Percentiles rank a stretch among this genome's conserved stretches.
These are phyloP conservation scores for Mastomys natalensis DNA, from an alignment of 2,113 vertebrate species.

Conservation along the genomic window DNA sequence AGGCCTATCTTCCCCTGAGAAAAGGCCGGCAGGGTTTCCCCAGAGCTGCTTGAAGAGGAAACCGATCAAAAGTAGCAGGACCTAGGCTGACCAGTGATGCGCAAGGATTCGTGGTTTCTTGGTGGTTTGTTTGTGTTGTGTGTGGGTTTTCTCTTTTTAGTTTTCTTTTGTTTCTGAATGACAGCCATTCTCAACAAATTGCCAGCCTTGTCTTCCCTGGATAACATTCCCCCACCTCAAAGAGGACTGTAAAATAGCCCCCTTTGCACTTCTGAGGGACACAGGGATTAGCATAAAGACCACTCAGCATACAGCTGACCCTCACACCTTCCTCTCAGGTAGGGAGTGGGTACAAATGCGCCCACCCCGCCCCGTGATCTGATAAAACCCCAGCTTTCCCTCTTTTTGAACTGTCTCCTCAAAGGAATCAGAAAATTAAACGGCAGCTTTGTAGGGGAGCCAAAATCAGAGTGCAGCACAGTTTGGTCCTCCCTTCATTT, in stretches of 20 bases:
- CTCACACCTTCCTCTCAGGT: slow-evolving; percentile 5
- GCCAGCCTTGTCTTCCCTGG: slow-evolving; percentile 2
- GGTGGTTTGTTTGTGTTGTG: neutral
- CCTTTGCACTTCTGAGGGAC: neutral
- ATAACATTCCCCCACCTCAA: slow-evolving; percentile 41
- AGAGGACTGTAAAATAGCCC: slow-evolving; percentile 52
- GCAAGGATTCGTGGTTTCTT: neutral
- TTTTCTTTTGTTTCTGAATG: slow-evolving; percentile 19
- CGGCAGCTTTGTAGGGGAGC: neutral
- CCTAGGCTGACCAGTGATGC: neutral
- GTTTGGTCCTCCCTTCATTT: neutral
- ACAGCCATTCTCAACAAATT: slow-evolving; percentile 26
- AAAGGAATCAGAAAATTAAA: slow-evolving; percentile 56
- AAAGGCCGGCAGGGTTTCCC: neutral
- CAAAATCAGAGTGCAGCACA: neutral
- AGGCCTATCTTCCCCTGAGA: neutral
- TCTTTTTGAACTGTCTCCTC: slow-evolving; percentile 43
- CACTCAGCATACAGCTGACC: neutral
- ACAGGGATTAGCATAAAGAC: slow-evolving; percentile 39
- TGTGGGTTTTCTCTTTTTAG: slow-evolving; percentile 1
- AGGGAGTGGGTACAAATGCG: neutral
- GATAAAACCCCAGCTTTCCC: slow-evolving; percentile 32
- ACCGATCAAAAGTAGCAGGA: neutral
- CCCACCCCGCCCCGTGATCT: neutral
- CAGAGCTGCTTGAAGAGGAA: neutral